Evolutionary conservation across 1,140 invertebrate genomes (phyloP), one percentile per base, ranked within the genome.

Genomic region (Trachymyrmex septentrionalis): DNA sequence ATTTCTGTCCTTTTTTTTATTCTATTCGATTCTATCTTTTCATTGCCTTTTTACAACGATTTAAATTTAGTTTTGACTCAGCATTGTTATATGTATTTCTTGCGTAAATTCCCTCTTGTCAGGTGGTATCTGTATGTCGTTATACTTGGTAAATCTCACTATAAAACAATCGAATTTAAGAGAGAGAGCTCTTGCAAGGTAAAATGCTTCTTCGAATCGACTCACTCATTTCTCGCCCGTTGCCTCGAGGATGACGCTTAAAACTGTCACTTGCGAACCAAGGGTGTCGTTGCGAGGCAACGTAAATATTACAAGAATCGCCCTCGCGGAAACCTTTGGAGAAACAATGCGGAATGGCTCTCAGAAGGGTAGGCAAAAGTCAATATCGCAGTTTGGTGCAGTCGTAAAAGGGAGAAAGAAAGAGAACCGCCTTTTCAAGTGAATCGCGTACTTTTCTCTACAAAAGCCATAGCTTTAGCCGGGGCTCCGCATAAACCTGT

Each of bases 291-390:
- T 84, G 80, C 55, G 24, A 44, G 24, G n/a, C 34, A 75, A 75
- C 38, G 80, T 84, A 84, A 84, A 84, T 75, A 84, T 84, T 84
- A 50, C 55, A 75, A 48, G 69, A 61, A 50, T 84, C 55, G 67
- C 50, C 24, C 50, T 72, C 34, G 50, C 55, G 67, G 24, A 44
- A 82, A 75, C 53, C 27, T 38, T 30, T 44, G 69, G n/a, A 27
- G 69, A 84, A 84, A 84, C 80, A 84, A 84, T 82, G 67, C 67
- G 67, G 67, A 82, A 73, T 84, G 57, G 24, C 69, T 84, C 55
- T 73, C 55, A 34, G 48, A 84, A 61, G 69, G 69, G 14, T 14
- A n/a, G 12, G 19, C 67, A 73, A 82, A 73, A 84, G 69, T 75
- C 69, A 73, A 84, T 84, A 75, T 61, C 38, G 53, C 50, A 73